Evolutionary conservation across 2,888 invertebrate genomes (phyloP).

Genomic region (Balanococcus diminutus): DNA sequence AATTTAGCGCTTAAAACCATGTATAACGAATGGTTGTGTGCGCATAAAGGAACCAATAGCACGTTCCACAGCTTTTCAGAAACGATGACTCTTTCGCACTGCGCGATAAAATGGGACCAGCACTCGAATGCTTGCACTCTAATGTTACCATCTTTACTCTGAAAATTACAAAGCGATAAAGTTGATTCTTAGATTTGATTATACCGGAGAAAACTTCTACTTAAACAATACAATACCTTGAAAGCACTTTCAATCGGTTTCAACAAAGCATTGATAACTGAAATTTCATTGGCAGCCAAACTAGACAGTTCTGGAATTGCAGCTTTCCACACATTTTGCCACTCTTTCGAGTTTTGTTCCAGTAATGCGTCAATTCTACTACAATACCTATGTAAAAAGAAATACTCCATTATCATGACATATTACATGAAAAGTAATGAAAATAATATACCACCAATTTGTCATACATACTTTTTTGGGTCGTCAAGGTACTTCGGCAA

Average conservation of each 20-base stretch:
- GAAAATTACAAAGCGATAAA: not conserved
- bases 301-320: conserved; percentile 33
- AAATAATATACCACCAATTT: not conserved
- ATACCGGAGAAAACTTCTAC: not conserved
- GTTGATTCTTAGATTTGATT: not conserved
- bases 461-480: not conserved
- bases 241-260: conserved; percentile 46
- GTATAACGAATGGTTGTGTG: conserved; percentile 34
- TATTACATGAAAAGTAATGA: not conserved
- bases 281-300: not conserved
- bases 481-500: not conserved
- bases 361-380: not conserved
- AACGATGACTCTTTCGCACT: not conserved
- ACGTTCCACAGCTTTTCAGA: conserved; percentile 44
- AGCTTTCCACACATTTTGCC: conserved; percentile 29
- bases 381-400: conserved; percentile 6
- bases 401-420: not conserved
- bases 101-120: conserved; percentile 30
- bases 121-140: conserved; percentile 49
- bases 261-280: conserved; percentile 1
- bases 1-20: conserved; percentile 36
- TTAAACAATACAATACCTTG: not conserved
- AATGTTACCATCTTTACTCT: not conserved
- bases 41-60: conserved; percentile 27
- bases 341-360: not conserved